A percentile compares a stretch with the other conserved stretches of the same genome.
phyloP scores from a whole-genome alignment of 53 echinoderm and acorn worm species.

The Glandiceps talaboti region DNA sequence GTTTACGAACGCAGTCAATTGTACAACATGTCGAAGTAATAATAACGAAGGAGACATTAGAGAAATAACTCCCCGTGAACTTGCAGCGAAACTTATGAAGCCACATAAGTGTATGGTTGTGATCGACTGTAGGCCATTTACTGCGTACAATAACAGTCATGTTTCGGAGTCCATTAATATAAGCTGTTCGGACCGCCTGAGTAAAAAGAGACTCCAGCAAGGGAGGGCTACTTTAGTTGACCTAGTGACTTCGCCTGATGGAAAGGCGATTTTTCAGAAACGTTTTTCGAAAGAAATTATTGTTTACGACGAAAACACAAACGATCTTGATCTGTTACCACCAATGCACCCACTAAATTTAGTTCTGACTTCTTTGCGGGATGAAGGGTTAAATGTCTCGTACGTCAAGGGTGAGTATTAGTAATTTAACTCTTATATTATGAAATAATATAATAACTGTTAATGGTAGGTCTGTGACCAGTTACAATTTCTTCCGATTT shows the following conservation, averaged over 20 bases:
- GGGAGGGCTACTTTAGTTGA: slow-evolving; percentile 69
- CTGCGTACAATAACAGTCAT: slow-evolving; percentile 69
- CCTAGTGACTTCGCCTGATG: slow-evolving; percentile 70
- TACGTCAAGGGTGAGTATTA: slow-evolving; percentile 81
- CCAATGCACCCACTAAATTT: slow-evolving; percentile 51
- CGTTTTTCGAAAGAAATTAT: slow-evolving; percentile 55
- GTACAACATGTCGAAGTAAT: background rate
- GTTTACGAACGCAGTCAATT: background rate
- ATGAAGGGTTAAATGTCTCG: slow-evolving; percentile 59
- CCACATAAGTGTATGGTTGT: background rate
- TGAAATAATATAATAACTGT: background rate
- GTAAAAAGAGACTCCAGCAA: slow-evolving; percentile 55
- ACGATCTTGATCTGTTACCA: slow-evolving; percentile 42
- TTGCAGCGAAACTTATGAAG: background rate
- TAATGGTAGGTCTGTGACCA: background rate
- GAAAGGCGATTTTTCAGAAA: slow-evolving; percentile 42
- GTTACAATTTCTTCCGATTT: slow-evolving; percentile 3
- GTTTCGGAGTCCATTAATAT: slow-evolving; percentile 77
- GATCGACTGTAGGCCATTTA: slow-evolving; percentile 71
- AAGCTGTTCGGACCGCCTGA: slow-evolving; percentile 58
- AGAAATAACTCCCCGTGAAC: background rate
- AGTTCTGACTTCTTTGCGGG: slow-evolving; percentile 56
- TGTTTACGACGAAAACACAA: slow-evolving; percentile 85
- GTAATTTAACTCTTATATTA: background rate
- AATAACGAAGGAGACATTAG: background rate